phyloP scores from a whole-genome alignment of 2,113 vertebrate species.

The Motacilla tschutschensis region DNA sequence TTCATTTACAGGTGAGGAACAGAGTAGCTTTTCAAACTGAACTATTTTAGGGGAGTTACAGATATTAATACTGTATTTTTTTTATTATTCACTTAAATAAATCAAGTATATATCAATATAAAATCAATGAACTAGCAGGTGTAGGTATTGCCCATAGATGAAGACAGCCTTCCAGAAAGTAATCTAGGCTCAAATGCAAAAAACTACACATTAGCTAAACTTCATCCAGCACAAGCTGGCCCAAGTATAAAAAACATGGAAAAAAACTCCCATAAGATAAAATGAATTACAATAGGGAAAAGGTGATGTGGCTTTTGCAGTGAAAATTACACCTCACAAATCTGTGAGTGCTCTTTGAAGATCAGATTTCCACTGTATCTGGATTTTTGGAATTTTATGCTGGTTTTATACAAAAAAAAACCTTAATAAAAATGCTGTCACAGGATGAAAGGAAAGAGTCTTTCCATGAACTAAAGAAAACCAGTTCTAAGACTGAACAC shows the following conservation, averaged over 20 bases:
- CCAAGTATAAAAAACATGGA: background rate
- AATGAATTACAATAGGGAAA: background rate
- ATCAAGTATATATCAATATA: background rate
- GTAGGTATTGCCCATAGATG: background rate
- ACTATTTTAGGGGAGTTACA: background rate
- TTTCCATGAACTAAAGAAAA: background rate
- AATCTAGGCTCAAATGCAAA: background rate
- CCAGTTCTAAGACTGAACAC: background rate
- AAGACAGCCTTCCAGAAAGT: background rate
- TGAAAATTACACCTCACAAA: background rate
- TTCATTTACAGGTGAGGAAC: background rate
- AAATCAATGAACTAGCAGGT: background rate
- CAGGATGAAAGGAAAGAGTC: background rate
- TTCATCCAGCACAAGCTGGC: background rate
- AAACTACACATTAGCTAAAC: background rate
- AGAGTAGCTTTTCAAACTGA: background rate
- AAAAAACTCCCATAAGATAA: background rate
- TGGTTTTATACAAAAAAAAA: background rate
- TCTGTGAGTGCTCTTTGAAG: background rate
- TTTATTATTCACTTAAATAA: background rate
- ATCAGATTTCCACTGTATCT: background rate
- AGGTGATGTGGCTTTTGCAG: background rate
- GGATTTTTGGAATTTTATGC: background rate
- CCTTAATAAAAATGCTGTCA: background rate
- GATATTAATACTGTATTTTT: background rate